These are phyloP conservation scores for Glaucomys volans DNA, from an alignment of 2,113 vertebrate species.

Conservation along the genomic window DNA sequence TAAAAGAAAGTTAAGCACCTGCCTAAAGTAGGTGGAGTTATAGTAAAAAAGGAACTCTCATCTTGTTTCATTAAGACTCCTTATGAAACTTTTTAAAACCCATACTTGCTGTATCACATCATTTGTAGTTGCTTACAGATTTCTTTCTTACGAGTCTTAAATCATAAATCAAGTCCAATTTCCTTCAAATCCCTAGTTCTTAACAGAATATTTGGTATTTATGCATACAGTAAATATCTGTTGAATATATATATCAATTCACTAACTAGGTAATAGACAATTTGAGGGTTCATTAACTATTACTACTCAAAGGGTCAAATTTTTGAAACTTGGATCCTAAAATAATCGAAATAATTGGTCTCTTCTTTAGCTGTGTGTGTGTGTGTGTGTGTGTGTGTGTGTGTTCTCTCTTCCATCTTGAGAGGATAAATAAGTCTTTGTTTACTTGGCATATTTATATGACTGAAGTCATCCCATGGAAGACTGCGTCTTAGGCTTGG, in stretches of 20 bases:
- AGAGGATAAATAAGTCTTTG: neutral
- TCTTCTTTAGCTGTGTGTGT: neutral
- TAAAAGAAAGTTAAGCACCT: neutral
- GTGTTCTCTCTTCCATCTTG: neutral
- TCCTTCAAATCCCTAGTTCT: slow-evolving; percentile 21
- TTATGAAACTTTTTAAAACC: neutral
- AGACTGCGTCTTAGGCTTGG: neutral
- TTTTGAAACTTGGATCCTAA: slow-evolving; percentile 19
- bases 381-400: neutral
- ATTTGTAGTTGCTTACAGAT: neutral
- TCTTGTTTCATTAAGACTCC: neutral
- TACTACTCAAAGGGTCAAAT: neutral
- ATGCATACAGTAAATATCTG: neutral
- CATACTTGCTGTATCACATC: neutral
- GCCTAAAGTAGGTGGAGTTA: neutral
- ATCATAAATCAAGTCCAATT: slow-evolving; percentile 19
- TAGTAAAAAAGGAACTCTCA: neutral
- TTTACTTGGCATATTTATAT: slow-evolving; percentile 30
- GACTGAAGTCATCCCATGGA: neutral
- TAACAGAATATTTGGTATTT: slow-evolving; percentile 9
- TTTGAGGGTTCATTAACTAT: neutral
- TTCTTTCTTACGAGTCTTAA: neutral
- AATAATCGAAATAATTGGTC: neutral
- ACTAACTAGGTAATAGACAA: neutral
- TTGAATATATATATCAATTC: neutral